Evolutionary conservation across 2,888 invertebrate genomes (phyloP), one percentile per base, ranked within the genome.

Genomic region (Drosophila picticornis): DNA sequence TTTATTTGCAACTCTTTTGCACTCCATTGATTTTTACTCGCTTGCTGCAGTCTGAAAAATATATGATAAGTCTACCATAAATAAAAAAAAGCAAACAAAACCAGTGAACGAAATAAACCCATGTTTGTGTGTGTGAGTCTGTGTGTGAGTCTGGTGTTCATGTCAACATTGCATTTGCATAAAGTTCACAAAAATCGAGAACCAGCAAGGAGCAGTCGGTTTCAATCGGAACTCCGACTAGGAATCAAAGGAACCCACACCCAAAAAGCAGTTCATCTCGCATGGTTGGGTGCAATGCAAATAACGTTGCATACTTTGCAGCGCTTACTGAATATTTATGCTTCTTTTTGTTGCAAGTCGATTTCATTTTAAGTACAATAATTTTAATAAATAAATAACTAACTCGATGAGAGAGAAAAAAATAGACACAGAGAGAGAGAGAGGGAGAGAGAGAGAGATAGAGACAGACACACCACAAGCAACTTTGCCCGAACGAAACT

Each of bases 121-220:
- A 19, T 36, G 9, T 36, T 10, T 43, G 36, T 10, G 25, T 56
- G 46, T 50, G 32, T 53, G 59, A n/a, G 43, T 40, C 50, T 57
- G 69, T 34, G 48, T 31, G 50, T 66, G 58, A 51, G 61, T 50
- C 32, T 53, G 71, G 62, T 56, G 27, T 62, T 65, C 68, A 66
- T 84, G 80, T 84, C 77, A 90, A 84, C 81, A 84, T 70, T 76
- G 79, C 75, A 88, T 88, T 88, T 90, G 89, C 90, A 90, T 88
- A 89, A 83, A 85, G 81, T 85, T 84, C 60, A 70, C 68, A 78
- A 68, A 72, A 81, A 76, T 77, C 73, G 81, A 77, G 52, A 65
- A 58, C 38, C 36, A 50, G 65, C 57, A 16, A 57, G 16, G 7
- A 46, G 46, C 16, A 46, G 55, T 71, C 32, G 50, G 38, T 64